phyloP scores from a whole-genome alignment of 2,113 vertebrate genomes.

The Cardinalis cardinalis region DNA sequence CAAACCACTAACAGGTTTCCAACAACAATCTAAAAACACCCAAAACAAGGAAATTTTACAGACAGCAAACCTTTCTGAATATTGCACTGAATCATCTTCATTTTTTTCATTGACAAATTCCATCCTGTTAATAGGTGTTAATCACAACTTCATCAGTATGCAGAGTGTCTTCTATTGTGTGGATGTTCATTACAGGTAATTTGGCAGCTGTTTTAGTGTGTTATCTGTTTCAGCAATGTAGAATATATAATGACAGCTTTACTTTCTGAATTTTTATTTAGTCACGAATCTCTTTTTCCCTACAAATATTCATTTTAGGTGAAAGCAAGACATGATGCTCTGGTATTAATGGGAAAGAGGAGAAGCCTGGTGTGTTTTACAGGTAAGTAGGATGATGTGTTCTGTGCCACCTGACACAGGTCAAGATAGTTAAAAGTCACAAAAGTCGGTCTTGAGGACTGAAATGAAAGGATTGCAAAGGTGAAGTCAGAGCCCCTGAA shows the following conservation, averaged over 20 bases:
- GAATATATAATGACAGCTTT: constrained; percentile 24
- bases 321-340: background rate
- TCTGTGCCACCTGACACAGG: background rate
- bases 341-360: background rate
- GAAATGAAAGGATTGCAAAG: background rate
- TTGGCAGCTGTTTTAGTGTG: constrained; percentile 40
- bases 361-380: background rate
- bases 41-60: background rate
- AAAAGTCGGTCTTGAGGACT: background rate
- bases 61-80: background rate
- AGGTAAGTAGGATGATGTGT: background rate
- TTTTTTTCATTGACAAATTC: constrained; percentile 32
- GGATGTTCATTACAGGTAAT: constrained; percentile 57
- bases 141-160: constrained; percentile 40
- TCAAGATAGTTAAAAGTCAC: too few species aligned
- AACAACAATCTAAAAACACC: constrained; percentile 5
- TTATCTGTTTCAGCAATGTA: constrained; percentile 22
- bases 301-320: background rate
- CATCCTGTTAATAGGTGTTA: constrained; percentile 27
- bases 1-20: background rate
- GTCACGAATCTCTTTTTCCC: background rate
- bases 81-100: background rate
- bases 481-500: background rate
- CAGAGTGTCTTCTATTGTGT: constrained; percentile 30
- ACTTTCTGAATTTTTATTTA: constrained; percentile 41